phyloP scores from a whole-genome alignment of 2,797 vertebrate species.

The Callimico goeldii region DNA sequence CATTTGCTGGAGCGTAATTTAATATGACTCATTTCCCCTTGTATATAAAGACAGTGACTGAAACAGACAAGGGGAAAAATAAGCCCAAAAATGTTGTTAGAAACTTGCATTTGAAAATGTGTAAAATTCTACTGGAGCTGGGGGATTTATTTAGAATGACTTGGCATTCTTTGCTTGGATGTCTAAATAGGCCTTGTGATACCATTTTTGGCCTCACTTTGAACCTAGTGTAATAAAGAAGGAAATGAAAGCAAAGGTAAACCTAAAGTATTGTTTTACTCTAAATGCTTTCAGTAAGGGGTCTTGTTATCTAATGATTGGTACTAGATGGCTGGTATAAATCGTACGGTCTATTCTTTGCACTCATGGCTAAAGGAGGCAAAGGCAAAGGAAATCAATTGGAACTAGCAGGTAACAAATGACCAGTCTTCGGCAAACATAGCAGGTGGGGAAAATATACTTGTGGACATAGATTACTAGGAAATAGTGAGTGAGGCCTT shows the following conservation, averaged over 20 bases:
- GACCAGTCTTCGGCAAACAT: constrained; percentile 84
- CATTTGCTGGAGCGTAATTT: constrained; percentile 61
- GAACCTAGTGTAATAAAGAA: constrained; percentile 85
- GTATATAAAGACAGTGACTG: constrained; percentile 70
- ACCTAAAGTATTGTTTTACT: constrained; percentile 88
- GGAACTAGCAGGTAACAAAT: constrained; percentile 89
- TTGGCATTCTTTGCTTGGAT: constrained; percentile 77
- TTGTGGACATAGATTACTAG: constrained; percentile 78
- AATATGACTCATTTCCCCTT: constrained; percentile 73
- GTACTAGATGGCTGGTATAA: constrained; percentile 87
- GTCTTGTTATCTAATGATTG: constrained; percentile 89
- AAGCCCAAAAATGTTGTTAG: constrained; percentile 61
- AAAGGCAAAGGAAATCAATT: constrained; percentile 88
- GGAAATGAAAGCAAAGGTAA: constrained; percentile 86
- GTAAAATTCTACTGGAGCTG: constrained; percentile 31
- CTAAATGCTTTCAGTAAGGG: constrained; percentile 88
- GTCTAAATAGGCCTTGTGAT: constrained; percentile 80
- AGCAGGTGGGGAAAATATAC: constrained; percentile 82
- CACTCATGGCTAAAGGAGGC: constrained; percentile 81
- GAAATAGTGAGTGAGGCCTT: constrained; percentile 69
- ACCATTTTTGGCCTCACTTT: constrained; percentile 84
- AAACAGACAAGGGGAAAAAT: constrained; percentile 61
- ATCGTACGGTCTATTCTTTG: constrained; percentile 83
- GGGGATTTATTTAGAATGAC: constrained; percentile 78
- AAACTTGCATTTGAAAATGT: constrained; percentile 56